phyloP scores from a whole-genome alignment of 2,797 vertebrate species.

The Enteromius mattozi region DNA sequence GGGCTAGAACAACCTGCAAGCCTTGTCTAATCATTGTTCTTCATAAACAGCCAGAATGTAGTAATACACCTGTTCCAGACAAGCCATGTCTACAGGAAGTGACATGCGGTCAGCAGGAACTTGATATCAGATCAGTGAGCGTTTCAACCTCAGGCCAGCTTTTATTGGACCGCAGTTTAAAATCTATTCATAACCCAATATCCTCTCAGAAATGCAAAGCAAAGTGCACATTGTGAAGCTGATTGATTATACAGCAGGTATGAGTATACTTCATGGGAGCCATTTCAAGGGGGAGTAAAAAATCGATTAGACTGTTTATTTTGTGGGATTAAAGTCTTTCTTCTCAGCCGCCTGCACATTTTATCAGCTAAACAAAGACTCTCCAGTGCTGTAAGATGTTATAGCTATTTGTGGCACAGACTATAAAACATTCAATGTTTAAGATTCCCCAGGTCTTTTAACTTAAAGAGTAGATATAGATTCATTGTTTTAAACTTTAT shows the following conservation, averaged over 20 bases:
- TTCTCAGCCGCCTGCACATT: constrained; percentile 37
- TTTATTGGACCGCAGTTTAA: constrained; percentile 24
- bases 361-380: background rate
- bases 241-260: constrained; percentile 54
- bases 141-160: background rate
- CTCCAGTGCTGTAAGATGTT: constrained; percentile 7
- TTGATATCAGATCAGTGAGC: constrained; percentile 20
- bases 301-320: constrained; percentile 55
- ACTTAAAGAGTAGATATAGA: background rate
- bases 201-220: constrained; percentile 41
- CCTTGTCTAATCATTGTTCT: background rate
- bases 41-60: background rate
- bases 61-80: background rate
- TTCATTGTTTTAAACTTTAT: background rate
- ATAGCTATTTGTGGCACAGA: constrained; percentile 26
- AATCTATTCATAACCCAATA: constrained; percentile 49
- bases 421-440: constrained; percentile 28
- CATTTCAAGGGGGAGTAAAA: constrained; percentile 4
- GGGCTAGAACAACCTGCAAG: background rate
- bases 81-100: constrained; percentile 10
- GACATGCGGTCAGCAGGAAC: background rate
- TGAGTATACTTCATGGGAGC: constrained; percentile 39
- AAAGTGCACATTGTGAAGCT: constrained; percentile 39
- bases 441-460: constrained; percentile 7
- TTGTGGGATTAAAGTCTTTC: constrained; percentile 50